A percentile compares a stretch with the other conserved stretches of the same genome.
phyloP scores from a whole-genome alignment of 1,140 invertebrate genomes.

The Drosophila lini region DNA sequence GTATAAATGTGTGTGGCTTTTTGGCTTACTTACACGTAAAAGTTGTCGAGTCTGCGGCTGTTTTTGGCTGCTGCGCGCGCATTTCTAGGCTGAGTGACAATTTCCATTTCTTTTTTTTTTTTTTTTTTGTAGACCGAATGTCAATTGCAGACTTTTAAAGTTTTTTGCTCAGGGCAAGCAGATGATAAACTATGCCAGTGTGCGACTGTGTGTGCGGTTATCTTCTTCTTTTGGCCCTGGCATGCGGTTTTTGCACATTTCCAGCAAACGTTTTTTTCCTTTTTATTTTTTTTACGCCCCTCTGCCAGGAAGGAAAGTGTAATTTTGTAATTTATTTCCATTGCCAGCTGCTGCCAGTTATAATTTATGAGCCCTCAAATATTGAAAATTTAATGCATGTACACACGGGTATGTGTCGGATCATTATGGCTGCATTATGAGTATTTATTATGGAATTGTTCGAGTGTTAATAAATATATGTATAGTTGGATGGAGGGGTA shows the following conservation, averaged over 20 bases:
- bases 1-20: conserved; percentile 49
- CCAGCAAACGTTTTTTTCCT: conserved; percentile 30
- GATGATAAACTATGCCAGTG: conserved; percentile 74
- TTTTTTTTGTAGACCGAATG: conserved; percentile 62
- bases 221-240: conserved; percentile 50
- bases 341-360: conserved; percentile 67
- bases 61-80: conserved; percentile 74
- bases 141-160: conserved; percentile 83
- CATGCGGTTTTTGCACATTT: conserved; percentile 56
- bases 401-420: conserved; percentile 1
- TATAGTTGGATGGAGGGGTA: conserved; percentile 9
- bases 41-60: conserved; percentile 51
- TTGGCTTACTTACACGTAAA: conserved; percentile 68
- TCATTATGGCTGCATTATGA: conserved; percentile 46
- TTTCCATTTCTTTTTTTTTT: conserved; percentile 34
- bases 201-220: conserved; percentile 48
- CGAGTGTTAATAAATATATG: conserved; percentile 61
- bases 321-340: conserved; percentile 68
- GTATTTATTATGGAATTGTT: conserved; percentile 48
- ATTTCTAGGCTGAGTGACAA: conserved; percentile 77
- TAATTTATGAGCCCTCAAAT: conserved; percentile 62
- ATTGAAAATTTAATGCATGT: conserved; percentile 36
- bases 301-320: conserved; percentile 30
- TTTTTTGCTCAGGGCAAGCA: conserved; percentile 61
- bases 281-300: conserved; percentile 19